Conservation (phyloP, 2,113 vertebrate genomes). For the Hippoglossus stenolepis region DNA sequence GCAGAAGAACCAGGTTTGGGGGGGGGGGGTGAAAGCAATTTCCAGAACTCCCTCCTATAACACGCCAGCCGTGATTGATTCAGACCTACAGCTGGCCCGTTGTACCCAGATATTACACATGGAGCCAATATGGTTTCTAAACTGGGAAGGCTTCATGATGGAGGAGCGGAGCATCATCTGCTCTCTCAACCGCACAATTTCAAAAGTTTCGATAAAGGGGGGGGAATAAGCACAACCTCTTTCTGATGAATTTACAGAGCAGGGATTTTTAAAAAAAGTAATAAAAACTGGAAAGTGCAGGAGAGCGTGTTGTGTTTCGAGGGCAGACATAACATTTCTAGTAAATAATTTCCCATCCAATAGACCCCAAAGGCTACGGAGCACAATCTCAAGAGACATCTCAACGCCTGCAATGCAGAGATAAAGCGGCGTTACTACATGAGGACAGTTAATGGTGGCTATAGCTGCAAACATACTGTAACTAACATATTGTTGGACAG, state of each 20-base stretch:
- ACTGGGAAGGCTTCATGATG: slow-evolving; percentile 42
- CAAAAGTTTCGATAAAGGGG: slow-evolving; percentile 59
- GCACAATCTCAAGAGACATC: slow-evolving; percentile 55
- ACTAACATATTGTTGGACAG: background rate
- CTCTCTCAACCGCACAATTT: slow-evolving; percentile 33
- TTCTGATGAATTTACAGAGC: slow-evolving; percentile 38
- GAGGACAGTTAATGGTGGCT: slow-evolving; percentile 20
- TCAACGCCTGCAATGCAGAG: slow-evolving; percentile 53
- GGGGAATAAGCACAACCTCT: background rate
- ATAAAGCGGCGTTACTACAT: slow-evolving; percentile 45
- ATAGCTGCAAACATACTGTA: slow-evolving; percentile 5
- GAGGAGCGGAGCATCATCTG: slow-evolving; percentile 61
- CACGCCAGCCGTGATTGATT: slow-evolving; percentile 50
- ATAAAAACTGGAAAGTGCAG: slow-evolving; percentile 44
- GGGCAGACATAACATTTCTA: slow-evolving; percentile 42
- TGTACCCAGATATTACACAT: slow-evolving; percentile 61
- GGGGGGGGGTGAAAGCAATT: slow-evolving; percentile 41
- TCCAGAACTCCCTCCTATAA: slow-evolving; percentile 20
- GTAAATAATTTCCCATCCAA: slow-evolving; percentile 56
- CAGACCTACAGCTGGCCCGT: slow-evolving; percentile 47
- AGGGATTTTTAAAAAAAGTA: slow-evolving; percentile 23
- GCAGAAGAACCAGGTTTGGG: slow-evolving; percentile 20
- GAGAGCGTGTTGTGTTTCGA: slow-evolving; percentile 21
- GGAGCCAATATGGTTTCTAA: slow-evolving; percentile 56
- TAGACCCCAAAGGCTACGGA: slow-evolving; percentile 33